phyloP scores from a whole-genome alignment of 2,113 vertebrate species.

The Oostethus manadensis region DNA sequence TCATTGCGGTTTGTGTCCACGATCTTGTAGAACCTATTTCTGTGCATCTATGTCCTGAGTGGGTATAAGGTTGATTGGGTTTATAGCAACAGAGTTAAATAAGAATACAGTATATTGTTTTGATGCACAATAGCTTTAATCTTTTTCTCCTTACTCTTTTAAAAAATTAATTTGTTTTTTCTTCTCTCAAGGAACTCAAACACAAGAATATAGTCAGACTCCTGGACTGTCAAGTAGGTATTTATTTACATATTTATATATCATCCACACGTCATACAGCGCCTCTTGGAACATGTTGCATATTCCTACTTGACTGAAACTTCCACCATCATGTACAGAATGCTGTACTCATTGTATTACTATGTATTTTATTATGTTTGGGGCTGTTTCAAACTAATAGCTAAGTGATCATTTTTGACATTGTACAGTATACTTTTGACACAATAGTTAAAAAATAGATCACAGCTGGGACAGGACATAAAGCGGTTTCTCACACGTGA shows the following conservation, averaged over 20 bases:
- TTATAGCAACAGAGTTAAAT: neutral
- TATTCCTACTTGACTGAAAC: slow-evolving; percentile 25
- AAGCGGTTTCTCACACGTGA: slow-evolving; percentile 9
- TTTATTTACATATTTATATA: neutral
- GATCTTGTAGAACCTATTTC: neutral
- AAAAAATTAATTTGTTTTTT: neutral
- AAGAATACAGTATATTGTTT: too few species aligned
- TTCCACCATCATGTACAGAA: slow-evolving; percentile 1
- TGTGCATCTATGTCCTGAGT: neutral
- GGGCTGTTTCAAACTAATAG: neutral
- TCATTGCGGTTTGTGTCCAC: neutral
- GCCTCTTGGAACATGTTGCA: slow-evolving; percentile 27
- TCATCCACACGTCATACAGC: neutral
- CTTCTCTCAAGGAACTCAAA: slow-evolving; percentile 81
- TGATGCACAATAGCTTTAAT: too few species aligned
- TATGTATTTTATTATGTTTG: slow-evolving; percentile 20
- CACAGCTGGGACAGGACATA: neutral
- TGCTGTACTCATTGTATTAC: neutral
- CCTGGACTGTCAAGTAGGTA: slow-evolving; percentile 89
- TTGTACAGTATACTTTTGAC: too few species aligned
- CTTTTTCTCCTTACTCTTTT: too few species aligned
- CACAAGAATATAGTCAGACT: slow-evolving; percentile 95
- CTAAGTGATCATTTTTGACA: neutral
- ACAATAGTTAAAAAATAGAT: neutral
- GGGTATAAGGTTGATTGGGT: neutral